A percentile compares a stretch with the other conserved stretches of the same genome.
Evolutionary conservation across 2,888 invertebrate species (phyloP).

Genomic region (Tenthredo distinguenda): DNA sequence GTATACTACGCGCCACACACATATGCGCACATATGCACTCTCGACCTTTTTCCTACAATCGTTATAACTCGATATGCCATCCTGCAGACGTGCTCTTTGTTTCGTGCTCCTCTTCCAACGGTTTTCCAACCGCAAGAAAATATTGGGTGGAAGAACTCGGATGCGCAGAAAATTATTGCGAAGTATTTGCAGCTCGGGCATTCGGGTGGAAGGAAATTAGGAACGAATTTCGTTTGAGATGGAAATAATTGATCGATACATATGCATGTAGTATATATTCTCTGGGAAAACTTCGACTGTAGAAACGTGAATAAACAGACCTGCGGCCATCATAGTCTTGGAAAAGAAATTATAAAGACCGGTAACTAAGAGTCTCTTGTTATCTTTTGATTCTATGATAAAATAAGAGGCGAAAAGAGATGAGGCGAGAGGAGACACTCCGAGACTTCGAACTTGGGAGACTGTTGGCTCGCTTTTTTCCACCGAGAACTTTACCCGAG

Average conservation of each 20-base stretch:
- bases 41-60: slow-evolving; percentile 23
- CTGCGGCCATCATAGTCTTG: neutral
- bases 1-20: neutral
- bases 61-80: slow-evolving; percentile 24
- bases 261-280: too few species aligned
- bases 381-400: slow-evolving; percentile 30
- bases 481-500: slow-evolving; percentile 34
- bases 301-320: neutral
- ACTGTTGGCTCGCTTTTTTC: slow-evolving; percentile 2
- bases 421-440: neutral
- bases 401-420: neutral
- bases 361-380: neutral
- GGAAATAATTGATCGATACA: neutral
- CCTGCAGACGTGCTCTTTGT: slow-evolving; percentile 18
- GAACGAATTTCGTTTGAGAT: neutral
- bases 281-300: neutral
- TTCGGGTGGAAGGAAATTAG: neutral
- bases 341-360: neutral
- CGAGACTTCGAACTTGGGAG: neutral
- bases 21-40: neutral
- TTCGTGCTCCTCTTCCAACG: neutral
- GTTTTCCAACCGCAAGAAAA: neutral
- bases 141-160: neutral
- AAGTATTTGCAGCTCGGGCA: neutral
- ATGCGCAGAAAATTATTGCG: neutral